Base-by-base conservation (phyloP, 1,140 invertebrate genomes). In the Halictus rubicundus region DNA sequence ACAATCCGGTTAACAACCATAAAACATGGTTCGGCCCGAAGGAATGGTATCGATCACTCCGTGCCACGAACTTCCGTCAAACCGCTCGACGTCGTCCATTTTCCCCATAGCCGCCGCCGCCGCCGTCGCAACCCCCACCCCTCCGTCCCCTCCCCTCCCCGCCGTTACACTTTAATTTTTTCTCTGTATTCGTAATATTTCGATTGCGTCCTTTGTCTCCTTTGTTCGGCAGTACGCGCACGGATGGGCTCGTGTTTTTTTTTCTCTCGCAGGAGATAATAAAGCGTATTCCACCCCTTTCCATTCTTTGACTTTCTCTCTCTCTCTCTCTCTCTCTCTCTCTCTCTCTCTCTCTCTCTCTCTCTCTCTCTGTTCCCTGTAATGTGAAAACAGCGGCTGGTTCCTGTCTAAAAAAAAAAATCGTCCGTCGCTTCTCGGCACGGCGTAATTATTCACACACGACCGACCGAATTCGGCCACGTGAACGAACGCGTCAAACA, bases 401-500 rank as follows among this genome's bases (percentile, higher is more conserved):
- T 72, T 71, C 61, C 75, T 68, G 80, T 52, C 68, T 78, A 72
- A 78, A n/a, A n/a, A n/a, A n/a, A n/a, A n/a, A 81, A 81, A 81
- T 78, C 60, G 66, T 78, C 61, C 60, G 68, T 81, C 80, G 59
- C 68, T 72, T 60, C 52, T 70, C 75, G 70, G 61, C 42, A 54
- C 80, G 66, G 68, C 70, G 76, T 82, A 82, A 82, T 82, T 82
- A 82, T 82, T 82, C 76, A 82, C 76, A 69, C 80, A 72, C 80
- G 65, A 64, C 80, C 61, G 46, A 71, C 71, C 75, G 7, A 25
- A 54, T 57, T 49, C 49, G 42, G 10, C 1, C 59, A 23, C 60
- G 69, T 14, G 70, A 71, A 59, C 32, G 49, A n/a, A 66, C n/a
- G 60, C n/a, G 60, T 37, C 52, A 60, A 71, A 70, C 46, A 52